Evolutionary conservation across 2,113 vertebrate genomes (phyloP).

Genomic region (Microtus montanus): DNA sequence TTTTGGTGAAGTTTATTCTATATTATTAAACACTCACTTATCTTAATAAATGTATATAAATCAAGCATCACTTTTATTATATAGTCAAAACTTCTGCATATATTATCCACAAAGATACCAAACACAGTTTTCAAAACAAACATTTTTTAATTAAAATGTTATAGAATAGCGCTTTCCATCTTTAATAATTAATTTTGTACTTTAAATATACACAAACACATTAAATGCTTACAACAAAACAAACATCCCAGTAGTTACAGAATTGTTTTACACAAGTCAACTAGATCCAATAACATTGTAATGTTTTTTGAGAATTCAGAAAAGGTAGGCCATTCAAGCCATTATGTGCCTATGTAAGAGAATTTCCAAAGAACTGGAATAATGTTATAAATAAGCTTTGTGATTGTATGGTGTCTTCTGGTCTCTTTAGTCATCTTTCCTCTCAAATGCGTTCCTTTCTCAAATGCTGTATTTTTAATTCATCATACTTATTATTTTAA

Average conservation of each 20-base stretch:
- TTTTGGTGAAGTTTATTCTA: not conserved
- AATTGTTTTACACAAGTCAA: not conserved
- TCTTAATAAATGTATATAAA: not conserved
- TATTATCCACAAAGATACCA: not conserved
- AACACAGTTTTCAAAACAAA: not conserved
- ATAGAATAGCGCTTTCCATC: no score
- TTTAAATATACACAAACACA: not conserved
- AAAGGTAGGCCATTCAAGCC: not conserved
- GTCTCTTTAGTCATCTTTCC: not conserved
- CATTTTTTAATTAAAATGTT: not conserved
- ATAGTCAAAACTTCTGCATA: not conserved
- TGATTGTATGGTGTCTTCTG: not conserved
- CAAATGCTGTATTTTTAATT: not conserved
- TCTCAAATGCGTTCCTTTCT: not conserved
- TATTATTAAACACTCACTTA: not conserved
- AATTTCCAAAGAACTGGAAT: not conserved
- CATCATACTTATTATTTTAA: not conserved
- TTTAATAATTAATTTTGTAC: not conserved
- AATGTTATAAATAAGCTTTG: no score
- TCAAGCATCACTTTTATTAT: slow-evolving; percentile 21
- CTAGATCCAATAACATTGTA: not conserved
- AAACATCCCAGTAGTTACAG: not conserved
- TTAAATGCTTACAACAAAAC: not conserved
- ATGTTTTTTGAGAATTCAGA: not conserved
- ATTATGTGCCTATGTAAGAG: not conserved